Evolutionary conservation across 1,140 invertebrate species (phyloP).

Genomic region (Drosophila sucinea): DNA sequence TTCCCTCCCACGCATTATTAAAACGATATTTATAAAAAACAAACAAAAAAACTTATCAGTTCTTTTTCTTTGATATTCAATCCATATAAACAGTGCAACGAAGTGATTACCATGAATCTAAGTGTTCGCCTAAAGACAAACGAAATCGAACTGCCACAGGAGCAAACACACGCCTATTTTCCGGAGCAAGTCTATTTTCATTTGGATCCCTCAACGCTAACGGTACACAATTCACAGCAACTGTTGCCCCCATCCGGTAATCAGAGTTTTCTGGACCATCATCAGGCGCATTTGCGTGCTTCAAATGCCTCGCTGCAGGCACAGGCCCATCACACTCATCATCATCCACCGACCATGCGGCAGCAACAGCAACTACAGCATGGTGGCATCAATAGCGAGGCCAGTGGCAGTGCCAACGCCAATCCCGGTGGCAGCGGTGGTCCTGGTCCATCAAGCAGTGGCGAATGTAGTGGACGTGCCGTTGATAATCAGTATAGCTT

Average conservation of each 20-base stretch:
- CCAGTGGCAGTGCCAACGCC: constrained; percentile 33
- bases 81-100: constrained; percentile 57
- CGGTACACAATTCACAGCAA: constrained; percentile 57
- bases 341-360: background rate
- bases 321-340: constrained; percentile 48
- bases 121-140: constrained; percentile 84
- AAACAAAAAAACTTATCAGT: constrained; percentile 20
- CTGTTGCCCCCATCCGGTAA: constrained; percentile 29
- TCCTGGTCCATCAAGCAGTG: constrained; percentile 21
- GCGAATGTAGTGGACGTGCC: constrained; percentile 83
- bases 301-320: constrained; percentile 76
- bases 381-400: constrained; percentile 23
- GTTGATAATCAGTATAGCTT: constrained; percentile 88
- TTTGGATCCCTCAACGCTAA: constrained; percentile 66
- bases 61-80: constrained; percentile 7
- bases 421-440: constrained; percentile 36
- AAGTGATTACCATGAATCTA: constrained; percentile 84
- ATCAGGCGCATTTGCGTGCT: constrained; percentile 65
- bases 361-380: constrained; percentile 31
- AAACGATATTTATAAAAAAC: background rate
- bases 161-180: constrained; percentile 75
- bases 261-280: constrained; percentile 58
- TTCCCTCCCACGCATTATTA: background rate
- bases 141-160: constrained; percentile 83
- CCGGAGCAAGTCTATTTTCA: constrained; percentile 77